Percentiles rank a stretch among this genome's conserved stretches.
Evolutionary conservation across 2,113 vertebrate genomes (phyloP).

Genomic region (Microcebus griseorufus): DNA sequence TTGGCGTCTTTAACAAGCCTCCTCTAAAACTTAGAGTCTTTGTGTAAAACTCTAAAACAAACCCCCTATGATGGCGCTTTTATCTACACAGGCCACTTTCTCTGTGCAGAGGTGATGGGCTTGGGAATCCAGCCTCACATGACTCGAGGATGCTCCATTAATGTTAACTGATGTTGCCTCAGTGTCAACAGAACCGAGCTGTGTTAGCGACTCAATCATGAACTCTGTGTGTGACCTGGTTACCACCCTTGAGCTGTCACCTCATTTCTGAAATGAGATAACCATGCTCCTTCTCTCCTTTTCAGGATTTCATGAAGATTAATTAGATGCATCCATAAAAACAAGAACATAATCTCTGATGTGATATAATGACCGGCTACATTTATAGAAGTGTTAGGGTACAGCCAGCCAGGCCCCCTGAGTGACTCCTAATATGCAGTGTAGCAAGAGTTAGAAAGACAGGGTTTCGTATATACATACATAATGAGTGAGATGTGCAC

Average conservation of each 20-base stretch:
- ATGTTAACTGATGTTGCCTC: not conserved
- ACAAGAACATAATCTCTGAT: not conserved
- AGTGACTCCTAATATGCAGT: not conserved
- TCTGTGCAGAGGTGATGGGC: not conserved
- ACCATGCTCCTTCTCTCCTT: not conserved
- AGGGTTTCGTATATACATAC: no score
- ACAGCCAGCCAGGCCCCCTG: not conserved
- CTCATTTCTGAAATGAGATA: conserved; percentile 42
- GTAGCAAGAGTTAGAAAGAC: not conserved
- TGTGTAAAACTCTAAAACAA: not conserved
- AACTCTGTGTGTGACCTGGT: not conserved
- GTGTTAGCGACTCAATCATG: not conserved
- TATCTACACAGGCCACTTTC: not conserved
- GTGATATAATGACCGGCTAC: not conserved
- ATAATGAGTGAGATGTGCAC: no score
- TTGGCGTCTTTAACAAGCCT: not conserved
- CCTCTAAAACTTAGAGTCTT: not conserved
- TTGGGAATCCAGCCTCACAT: not conserved
- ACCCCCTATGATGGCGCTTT: not conserved
- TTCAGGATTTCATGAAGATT: conserved; percentile 41
- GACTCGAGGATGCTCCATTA: not conserved
- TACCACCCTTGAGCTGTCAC: not conserved
- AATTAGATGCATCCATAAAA: conserved; percentile 5
- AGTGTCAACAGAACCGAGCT: not conserved
- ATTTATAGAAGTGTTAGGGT: not conserved